Evolutionary conservation across 2,888 invertebrate genomes (phyloP), one percentile per base, ranked within the genome.

Genomic region (Antheraea yamamai): DNA sequence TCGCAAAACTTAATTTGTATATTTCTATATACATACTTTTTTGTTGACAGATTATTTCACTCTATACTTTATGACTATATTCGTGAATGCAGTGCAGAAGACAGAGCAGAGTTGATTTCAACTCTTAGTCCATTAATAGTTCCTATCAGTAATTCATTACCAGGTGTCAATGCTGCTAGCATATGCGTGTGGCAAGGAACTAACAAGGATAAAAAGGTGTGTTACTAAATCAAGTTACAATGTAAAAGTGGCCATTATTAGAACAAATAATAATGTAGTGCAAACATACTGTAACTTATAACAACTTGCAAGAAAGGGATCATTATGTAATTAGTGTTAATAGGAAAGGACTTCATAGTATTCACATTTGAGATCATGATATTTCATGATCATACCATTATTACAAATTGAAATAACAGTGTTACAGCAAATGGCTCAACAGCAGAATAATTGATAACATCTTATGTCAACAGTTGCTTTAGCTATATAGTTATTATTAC

Each of bases 131-230:
- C 97, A 1, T 95, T 96, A 75, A 95, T 98, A 74, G 96, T 96
- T 23, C 95, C 96, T 2, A 91, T 96, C 78, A 92, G 96, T 72
- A 97, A 97, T 85, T 98, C 98, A 0, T 96, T 97, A 85, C 97
- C 97, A 77, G 99, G 99, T 1, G 96, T 97, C 6, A 96, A 96
- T 81, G 96, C 97, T 0, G 98, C 97, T 2, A 96, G 97, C 93
- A 94, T 97, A 73, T 98, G 98, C 87, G 96, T 99, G 75, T 98
- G 99, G 97, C 96, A 97, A 87, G 98, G 98, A 10, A 96, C 96
- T 20, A 97, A 97, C 75, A 98, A 98, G 85, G 97, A 97, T 83
- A 96, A 97, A 81, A 96, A 97, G 91, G 96, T 96, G 82, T 66
- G 26, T 16, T 16, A 30, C 0, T 66, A 30, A 30, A 66, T 66